Conservation (phyloP, 2,113 vertebrate species). For the Odobenus rosmarus region DNA sequence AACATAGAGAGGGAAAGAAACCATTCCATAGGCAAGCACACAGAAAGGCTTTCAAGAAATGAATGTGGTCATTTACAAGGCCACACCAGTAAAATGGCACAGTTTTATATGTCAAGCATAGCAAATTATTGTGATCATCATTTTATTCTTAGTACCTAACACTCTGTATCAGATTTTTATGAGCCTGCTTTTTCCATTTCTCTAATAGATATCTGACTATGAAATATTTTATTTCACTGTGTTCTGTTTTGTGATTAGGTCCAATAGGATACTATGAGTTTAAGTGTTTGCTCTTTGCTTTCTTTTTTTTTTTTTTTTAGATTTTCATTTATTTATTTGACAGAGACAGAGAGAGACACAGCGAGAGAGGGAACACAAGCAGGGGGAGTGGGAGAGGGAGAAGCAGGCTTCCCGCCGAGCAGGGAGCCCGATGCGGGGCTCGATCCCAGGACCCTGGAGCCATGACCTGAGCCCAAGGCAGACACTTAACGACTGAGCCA, state of each 20-base stretch:
- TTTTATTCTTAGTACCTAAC: constrained; percentile 46
- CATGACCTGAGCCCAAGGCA: too few species aligned
- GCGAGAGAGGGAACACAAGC: too few species aligned
- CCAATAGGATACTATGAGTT: not conserved
- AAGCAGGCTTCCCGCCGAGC: too few species aligned
- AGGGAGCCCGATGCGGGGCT: too few species aligned
- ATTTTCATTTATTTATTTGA: too few species aligned
- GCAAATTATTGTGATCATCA: not conserved
- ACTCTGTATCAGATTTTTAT: not conserved
- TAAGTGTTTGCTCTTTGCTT: not conserved
- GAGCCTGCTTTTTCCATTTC: not conserved
- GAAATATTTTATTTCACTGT: not conserved
- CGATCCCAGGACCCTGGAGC: too few species aligned
- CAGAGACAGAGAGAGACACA: too few species aligned
- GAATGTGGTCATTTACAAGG: not conserved
- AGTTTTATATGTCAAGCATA: not conserved
- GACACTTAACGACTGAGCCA: too few species aligned
- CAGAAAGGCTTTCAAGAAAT: not conserved
- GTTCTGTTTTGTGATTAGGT: not conserved
- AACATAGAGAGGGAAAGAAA: not conserved
- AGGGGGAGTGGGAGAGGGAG: too few species aligned
- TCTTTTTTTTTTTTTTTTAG: not conserved
- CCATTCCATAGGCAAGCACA: not conserved
- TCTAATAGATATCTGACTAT: not conserved
- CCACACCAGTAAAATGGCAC: not conserved